Percentiles rank a stretch among this genome's conserved stretches.
phyloP scores from a whole-genome alignment of 2,888 invertebrate species.

The Torymus texanus region DNA sequence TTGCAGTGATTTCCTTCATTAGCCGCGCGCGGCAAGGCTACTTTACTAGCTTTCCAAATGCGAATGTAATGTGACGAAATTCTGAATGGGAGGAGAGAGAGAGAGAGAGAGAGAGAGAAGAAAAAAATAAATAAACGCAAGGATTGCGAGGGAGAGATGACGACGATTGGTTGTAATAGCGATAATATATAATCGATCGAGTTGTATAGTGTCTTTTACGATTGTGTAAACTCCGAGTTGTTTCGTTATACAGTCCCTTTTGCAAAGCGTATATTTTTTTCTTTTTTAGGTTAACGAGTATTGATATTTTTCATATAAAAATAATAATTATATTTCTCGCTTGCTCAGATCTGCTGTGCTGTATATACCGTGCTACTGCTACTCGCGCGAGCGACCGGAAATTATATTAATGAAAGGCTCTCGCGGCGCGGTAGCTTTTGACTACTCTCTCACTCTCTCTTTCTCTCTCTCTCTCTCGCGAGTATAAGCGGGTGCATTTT shows the following conservation, averaged over 20 bases:
- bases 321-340: constrained; percentile 11
- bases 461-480: too few relatives aligned
- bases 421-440: too few relatives aligned
- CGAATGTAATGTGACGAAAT: constrained; percentile 37
- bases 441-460: too few relatives aligned
- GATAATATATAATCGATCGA: constrained; percentile 17
- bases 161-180: not conserved
- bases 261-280: not conserved
- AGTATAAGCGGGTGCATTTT: constrained; percentile 3
- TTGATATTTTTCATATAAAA: constrained; percentile 41
- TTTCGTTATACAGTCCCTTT: constrained; percentile 1
- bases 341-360: too few relatives aligned
- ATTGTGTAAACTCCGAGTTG: not conserved
- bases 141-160: not conserved
- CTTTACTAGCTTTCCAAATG: constrained; percentile 29
- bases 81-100: not conserved
- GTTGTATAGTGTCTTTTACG: constrained; percentile 19
- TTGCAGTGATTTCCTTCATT: constrained; percentile 44
- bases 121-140: not conserved
- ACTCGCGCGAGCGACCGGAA: constrained; percentile 17
- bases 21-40: constrained; percentile 9
- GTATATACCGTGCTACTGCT: too few relatives aligned
- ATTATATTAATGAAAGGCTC: constrained; percentile 38
- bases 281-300: constrained; percentile 38
- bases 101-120: constrained; percentile 9